Evolutionary conservation across 2,888 invertebrate species (phyloP), one percentile per base, ranked within the genome.

Genomic region (Brassicogethes aeneus): DNA sequence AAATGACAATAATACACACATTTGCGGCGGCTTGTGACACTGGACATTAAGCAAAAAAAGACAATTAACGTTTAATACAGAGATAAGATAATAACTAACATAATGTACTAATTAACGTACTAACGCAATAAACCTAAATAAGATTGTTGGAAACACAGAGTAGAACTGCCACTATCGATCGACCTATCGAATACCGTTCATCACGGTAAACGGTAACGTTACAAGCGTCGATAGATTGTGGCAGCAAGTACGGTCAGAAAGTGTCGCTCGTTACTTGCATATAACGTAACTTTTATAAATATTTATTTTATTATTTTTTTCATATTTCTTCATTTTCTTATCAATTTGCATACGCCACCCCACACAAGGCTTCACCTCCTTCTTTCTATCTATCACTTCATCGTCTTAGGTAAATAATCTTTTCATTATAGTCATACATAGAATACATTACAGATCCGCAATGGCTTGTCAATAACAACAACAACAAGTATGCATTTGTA

Each of bases 41-140:
- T 67, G 66, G 67, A 68, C 68, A 68, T 56, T 66, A 68, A 68
- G 67, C 67, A 68, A 68, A 62, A 60, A 59, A 58, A 57, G 59
- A 61, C 58, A 59, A 57, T 53, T 48, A 59, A 58, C 54, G 51
- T 52, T 42, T 42, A 45, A 42, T 32, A 32, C 32, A 32, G 10
- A 7, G 10, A 46, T 44, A 42, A 34, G 37, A 48, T 44, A 48
- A 50, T 54, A 54, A 45, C 45, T 47, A 47, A 50, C 23, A 36
- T 49, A 12, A 32, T 32, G 47, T 44, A 39, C 44, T 43, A 49
- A 49, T 50, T 46, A 53, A 51, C 46, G 44, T 49, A 55, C 48
- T 50, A 52, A 47, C 42, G 44, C 44, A 59, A 60, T 56, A 49
- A 51, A 60, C 61, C 55, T 53, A 57, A 59, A 51, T 41, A 43